phyloP scores from a whole-genome alignment of 2,113 vertebrate species.

The Burhinus oedicnemus region DNA sequence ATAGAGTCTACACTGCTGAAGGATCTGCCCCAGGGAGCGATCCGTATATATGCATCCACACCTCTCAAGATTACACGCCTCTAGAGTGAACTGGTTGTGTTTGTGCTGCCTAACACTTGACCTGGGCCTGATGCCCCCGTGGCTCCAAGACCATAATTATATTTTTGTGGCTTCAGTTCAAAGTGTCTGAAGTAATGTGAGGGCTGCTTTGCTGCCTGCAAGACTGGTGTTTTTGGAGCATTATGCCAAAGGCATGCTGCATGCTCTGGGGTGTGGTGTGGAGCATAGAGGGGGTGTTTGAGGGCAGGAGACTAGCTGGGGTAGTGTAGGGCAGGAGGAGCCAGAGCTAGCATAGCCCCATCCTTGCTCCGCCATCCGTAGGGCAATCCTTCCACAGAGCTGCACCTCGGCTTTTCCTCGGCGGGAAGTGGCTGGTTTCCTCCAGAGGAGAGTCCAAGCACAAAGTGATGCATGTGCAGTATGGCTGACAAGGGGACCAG shows the following conservation, averaged over 20 bases:
- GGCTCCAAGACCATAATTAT: slow-evolving; percentile 39
- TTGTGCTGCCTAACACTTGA: slow-evolving; percentile 19
- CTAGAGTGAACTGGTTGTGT: slow-evolving; percentile 21
- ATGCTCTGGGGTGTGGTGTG: neutral
- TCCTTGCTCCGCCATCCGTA: neutral
- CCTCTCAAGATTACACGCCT: neutral
- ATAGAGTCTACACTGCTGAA: neutral
- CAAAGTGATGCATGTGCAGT: neutral
- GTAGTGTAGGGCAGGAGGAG: neutral
- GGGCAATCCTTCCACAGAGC: neutral
- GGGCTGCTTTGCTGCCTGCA: slow-evolving; percentile 55
- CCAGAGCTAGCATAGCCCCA: neutral
- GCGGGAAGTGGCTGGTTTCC: neutral
- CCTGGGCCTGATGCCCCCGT: neutral
- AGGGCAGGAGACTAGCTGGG: neutral
- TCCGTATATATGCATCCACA: neutral
- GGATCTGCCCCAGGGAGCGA: slow-evolving; percentile 16
- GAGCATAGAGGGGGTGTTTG: neutral
- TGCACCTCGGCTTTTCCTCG: fast-evolving
- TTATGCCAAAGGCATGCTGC: neutral
- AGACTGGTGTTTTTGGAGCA: slow-evolving; percentile 50
- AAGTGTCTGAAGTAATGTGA: slow-evolving; percentile 41
- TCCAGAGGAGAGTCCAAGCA: neutral
- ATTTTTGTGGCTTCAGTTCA: slow-evolving; percentile 57
- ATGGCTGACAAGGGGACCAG: neutral